Conservation (phyloP, 2,113 vertebrate genomes). For the Rhinoderma darwinii region DNA sequence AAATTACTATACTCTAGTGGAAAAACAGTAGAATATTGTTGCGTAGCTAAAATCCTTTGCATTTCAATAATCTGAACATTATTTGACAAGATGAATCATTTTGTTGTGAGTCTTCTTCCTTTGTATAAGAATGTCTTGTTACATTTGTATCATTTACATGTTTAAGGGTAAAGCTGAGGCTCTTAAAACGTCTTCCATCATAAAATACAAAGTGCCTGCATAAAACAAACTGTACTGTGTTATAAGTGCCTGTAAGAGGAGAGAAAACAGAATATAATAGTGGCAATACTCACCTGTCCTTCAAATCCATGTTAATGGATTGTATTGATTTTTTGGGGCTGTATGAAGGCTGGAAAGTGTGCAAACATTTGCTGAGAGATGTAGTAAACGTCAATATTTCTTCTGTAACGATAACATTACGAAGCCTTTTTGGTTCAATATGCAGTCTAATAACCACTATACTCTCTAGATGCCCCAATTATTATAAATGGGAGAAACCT, state of each 20-base stretch:
- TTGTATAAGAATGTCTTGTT: background rate
- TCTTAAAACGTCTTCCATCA: slow-evolving; percentile 11
- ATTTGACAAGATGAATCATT: background rate
- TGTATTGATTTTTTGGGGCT: slow-evolving; percentile 46
- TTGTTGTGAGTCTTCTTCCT: background rate
- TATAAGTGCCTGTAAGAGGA: slow-evolving; percentile 5
- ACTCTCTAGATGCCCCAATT: background rate
- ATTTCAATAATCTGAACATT: background rate
- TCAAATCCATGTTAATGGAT: slow-evolving; percentile 48
- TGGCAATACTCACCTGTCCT: slow-evolving; percentile 19
- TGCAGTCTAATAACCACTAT: slow-evolving; percentile 1
- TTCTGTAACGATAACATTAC: background rate
- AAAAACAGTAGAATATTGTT: background rate
- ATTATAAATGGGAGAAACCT: background rate
- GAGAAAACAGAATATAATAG: slow-evolving; percentile 27
- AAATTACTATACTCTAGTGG: background rate
- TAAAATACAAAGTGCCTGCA: background rate
- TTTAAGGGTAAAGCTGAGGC: background rate
- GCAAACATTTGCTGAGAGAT: slow-evolving; percentile 32
- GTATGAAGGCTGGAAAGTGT: slow-evolving; percentile 13
- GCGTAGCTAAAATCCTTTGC: background rate
- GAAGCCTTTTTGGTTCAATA: slow-evolving; percentile 1
- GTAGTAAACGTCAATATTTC: slow-evolving; percentile 39
- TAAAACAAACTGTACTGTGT: background rate
- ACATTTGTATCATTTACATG: slow-evolving; percentile 18